These are phyloP conservation scores for Calliphora vicina DNA, from an alignment of 1,140 invertebrate genomes.

Conservation along the genomic window DNA sequence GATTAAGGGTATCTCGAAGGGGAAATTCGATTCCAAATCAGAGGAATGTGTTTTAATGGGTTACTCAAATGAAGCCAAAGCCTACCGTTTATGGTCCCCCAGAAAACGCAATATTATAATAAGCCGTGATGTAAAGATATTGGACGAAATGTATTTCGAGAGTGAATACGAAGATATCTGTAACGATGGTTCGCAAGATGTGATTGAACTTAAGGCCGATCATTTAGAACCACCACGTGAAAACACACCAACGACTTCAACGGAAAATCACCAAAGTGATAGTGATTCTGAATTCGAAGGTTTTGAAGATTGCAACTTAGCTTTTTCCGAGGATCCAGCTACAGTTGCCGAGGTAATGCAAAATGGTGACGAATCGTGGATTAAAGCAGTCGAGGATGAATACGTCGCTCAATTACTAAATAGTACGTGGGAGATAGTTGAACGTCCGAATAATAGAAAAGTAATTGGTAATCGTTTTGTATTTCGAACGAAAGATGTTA, in stretches of 20 bases:
- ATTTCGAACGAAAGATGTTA: conserved; percentile 49
- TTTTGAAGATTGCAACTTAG: not conserved
- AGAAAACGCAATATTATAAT: conserved; percentile 45
- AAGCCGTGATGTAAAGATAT: conserved; percentile 41
- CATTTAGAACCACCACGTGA: not conserved
- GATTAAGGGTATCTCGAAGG: conserved; percentile 38
- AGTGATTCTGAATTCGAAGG: not conserved
- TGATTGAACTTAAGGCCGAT: not conserved
- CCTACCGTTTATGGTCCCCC: conserved; percentile 39
- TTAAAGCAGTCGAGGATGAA: conserved; percentile 51
- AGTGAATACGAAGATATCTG: not conserved
- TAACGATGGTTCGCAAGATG: not conserved
- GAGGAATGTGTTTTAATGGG: conserved; percentile 35
- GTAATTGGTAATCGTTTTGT: conserved; percentile 50
- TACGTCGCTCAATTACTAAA: conserved; percentile 48
- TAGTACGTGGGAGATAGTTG: conserved; percentile 53
- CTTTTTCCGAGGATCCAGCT: not conserved
- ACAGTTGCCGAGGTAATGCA: not conserved
- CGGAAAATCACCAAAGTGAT: not conserved
- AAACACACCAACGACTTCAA: not conserved
- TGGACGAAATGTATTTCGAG: conserved; percentile 13
- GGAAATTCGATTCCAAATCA: conserved; percentile 35
- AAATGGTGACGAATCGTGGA: conserved; percentile 40
- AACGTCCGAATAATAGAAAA: conserved; percentile 46
- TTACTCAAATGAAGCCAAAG: conserved; percentile 26